These are phyloP conservation scores for Polyodon spathula DNA, from an alignment of 2,113 vertebrate species.

Conservation along the genomic window DNA sequence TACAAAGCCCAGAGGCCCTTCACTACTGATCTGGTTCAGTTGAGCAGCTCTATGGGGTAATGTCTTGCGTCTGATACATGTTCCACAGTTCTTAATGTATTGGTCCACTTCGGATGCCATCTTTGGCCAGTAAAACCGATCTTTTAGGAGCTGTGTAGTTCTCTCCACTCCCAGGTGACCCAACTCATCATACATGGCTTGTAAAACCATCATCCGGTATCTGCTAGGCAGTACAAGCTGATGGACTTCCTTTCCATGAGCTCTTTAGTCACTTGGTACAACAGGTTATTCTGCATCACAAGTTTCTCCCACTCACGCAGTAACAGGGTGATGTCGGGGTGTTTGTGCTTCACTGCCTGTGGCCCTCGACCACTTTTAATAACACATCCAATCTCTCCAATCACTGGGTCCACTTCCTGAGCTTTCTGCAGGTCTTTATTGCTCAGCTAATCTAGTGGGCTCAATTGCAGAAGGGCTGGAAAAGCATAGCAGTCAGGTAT, in stretches of 20 bases:
- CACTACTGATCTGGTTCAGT: neutral
- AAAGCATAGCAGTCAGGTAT: neutral
- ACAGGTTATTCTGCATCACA: neutral
- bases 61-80: neutral
- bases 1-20: constrained; percentile 5
- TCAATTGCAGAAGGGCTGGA: neutral
- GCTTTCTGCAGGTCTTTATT: neutral
- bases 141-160: neutral
- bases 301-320: neutral
- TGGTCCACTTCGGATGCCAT: neutral
- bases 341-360: neutral
- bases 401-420: neutral
- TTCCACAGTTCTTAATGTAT: neutral
- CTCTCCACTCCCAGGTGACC: neutral
- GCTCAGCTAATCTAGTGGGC: neutral
- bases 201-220: neutral
- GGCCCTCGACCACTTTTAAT: neutral
- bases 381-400: neutral
- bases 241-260: neutral
- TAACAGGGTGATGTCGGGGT: neutral
- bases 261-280: neutral
- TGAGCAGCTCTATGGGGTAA: constrained; percentile 2
- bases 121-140: neutral
- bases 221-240: neutral
- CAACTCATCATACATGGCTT: neutral